Conservation (phyloP, 2,888 invertebrate species). For the Apocheima hispidaria region DNA sequence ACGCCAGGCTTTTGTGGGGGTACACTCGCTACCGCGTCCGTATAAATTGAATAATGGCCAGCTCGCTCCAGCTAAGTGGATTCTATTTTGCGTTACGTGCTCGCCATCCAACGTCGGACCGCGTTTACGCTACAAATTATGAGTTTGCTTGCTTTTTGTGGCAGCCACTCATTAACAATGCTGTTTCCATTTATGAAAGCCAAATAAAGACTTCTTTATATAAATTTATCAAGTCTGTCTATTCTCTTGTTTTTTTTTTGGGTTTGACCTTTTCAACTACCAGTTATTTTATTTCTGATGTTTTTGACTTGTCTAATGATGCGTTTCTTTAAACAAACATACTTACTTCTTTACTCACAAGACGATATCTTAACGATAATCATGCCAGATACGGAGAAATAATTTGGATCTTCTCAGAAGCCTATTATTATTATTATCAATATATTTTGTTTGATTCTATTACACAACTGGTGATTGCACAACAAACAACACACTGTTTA, state of each 20-base stretch:
- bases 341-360: too few relatives aligned
- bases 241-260: slow-evolving; percentile 4
- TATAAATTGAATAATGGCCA: slow-evolving; percentile 80
- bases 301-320: too few relatives aligned
- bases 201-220: slow-evolving; percentile 13
- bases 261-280: background rate
- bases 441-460: slow-evolving; percentile 4
- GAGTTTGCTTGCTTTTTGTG: slow-evolving; percentile 47
- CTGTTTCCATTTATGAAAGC: slow-evolving; percentile 40
- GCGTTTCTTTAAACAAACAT: background rate
- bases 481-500: slow-evolving; percentile 9
- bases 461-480: slow-evolving; percentile 17
- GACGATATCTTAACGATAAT: too few relatives aligned
- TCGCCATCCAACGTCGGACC: slow-evolving; percentile 55
- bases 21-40: slow-evolving; percentile 53
- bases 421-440: background rate
- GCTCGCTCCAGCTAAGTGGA: slow-evolving; percentile 74
- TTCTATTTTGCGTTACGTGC: slow-evolving; percentile 75
- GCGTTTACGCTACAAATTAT: slow-evolving; percentile 53
- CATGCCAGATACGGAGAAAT: too few relatives aligned
- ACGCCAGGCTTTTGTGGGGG: slow-evolving; percentile 59
- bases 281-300: background rate
- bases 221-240: slow-evolving; percentile 3
- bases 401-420: background rate
- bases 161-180: slow-evolving; percentile 49